These are phyloP conservation scores for Mixornis gularis DNA, from an alignment of 2,113 vertebrate species.

Conservation along the genomic window DNA sequence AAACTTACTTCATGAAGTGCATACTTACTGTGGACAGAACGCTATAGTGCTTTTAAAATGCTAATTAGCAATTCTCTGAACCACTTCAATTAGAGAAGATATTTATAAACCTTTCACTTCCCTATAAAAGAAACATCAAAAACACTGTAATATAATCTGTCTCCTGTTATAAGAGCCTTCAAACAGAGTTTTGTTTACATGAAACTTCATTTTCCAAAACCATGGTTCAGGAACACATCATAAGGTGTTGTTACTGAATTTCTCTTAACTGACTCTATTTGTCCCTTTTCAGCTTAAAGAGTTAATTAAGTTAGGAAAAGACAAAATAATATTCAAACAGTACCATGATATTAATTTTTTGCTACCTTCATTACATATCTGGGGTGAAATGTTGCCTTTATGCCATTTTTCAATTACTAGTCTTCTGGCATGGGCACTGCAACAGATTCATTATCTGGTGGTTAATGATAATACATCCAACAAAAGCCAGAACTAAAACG, in stretches of 20 bases:
- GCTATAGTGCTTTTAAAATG: background rate
- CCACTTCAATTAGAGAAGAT: slow-evolving; percentile 47
- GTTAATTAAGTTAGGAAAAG: background rate
- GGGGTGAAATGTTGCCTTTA: background rate
- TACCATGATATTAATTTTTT: background rate
- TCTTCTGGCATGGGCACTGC: background rate
- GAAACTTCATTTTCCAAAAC: slow-evolving; percentile 38
- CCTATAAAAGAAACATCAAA: slow-evolving; percentile 51
- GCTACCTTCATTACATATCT: background rate
- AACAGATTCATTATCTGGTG: background rate
- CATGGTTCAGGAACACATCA: background rate
- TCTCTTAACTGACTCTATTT: background rate
- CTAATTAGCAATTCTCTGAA: slow-evolving; percentile 44
- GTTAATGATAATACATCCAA: background rate
- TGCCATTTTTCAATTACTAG: background rate
- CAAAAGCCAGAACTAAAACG: background rate
- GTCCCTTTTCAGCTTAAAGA: background rate
- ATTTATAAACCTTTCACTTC: slow-evolving; percentile 40
- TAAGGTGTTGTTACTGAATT: background rate
- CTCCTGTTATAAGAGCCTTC: slow-evolving; percentile 17
- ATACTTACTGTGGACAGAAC: background rate
- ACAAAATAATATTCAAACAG: background rate
- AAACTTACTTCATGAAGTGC: background rate
- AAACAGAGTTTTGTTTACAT: slow-evolving; percentile 46
- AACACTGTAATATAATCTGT: slow-evolving; percentile 8